Evolutionary conservation across 2,797 vertebrate species (phyloP).

Genomic region (Mergus octosetaceus): DNA sequence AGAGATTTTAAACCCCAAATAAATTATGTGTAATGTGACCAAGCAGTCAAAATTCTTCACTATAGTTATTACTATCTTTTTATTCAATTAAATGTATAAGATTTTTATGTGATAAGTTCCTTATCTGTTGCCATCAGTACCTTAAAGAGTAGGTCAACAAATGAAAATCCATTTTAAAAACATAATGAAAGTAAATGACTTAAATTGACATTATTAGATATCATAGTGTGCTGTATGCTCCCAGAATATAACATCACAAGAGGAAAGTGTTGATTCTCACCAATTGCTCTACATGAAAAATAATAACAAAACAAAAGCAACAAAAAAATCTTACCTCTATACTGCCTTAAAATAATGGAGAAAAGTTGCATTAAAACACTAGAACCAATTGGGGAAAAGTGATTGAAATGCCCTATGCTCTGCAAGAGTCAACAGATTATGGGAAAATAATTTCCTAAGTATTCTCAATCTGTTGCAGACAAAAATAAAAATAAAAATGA

Average conservation of each 20-base stretch:
- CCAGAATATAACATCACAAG: background rate
- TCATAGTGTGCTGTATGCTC: background rate
- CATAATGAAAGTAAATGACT: background rate
- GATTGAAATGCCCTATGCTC: background rate
- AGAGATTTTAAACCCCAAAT: background rate
- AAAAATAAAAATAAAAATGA: background rate
- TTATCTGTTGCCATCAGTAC: background rate
- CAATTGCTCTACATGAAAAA: background rate
- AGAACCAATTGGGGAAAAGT: background rate
- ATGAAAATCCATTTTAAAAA: background rate
- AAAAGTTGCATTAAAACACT: background rate
- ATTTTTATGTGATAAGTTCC: background rate
- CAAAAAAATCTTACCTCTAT: background rate
- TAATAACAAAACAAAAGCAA: background rate
- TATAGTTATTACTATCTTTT: slow-evolving; percentile 2
- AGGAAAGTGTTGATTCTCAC: background rate
- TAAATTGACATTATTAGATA: background rate
- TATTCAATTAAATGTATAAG: slow-evolving; percentile 38
- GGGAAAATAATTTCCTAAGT: slow-evolving; percentile 29
- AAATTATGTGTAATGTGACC: background rate
- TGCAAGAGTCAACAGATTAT: background rate
- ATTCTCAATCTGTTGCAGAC: background rate
- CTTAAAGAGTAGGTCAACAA: background rate
- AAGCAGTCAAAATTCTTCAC: background rate
- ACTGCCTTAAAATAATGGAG: background rate